These are phyloP conservation scores for Istiophorus platypterus DNA, from an alignment of 2,113 vertebrate genomes.

Conservation along the genomic window DNA sequence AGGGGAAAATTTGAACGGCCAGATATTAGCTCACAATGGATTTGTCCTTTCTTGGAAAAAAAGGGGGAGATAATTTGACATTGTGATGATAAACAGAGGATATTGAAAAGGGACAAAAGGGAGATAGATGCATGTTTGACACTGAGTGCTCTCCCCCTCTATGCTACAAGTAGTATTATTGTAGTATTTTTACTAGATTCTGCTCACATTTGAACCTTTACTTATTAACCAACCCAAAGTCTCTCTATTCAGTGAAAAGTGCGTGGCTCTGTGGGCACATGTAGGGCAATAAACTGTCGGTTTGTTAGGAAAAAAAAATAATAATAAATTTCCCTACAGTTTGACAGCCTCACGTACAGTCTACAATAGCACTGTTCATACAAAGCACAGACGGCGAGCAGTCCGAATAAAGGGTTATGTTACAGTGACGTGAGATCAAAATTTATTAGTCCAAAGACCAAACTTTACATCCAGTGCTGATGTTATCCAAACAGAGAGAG, in stretches of 20 bases:
- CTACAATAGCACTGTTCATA: constrained; percentile 8
- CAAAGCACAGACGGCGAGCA: constrained; percentile 11
- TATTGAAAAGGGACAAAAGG: constrained; percentile 41
- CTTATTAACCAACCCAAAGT: constrained; percentile 30
- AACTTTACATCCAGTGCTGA: constrained; percentile 24
- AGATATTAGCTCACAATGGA: constrained; percentile 8
- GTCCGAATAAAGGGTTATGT: constrained; percentile 12
- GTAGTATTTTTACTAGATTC: constrained; percentile 27
- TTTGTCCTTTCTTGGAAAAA: constrained; percentile 10
- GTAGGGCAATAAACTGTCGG: background rate
- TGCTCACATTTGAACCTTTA: constrained; percentile 31
- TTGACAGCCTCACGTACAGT: background rate
- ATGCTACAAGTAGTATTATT: background rate
- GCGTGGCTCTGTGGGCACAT: background rate
- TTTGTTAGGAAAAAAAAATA: background rate
- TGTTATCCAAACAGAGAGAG: constrained; percentile 35
- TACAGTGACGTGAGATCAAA: constrained; percentile 31
- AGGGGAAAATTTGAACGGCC: background rate
- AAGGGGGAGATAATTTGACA: background rate
- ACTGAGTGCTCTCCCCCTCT: constrained; percentile 5
- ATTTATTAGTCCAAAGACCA: constrained; percentile 28
- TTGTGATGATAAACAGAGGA: background rate
- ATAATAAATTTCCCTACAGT: background rate
- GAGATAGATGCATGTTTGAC: constrained; percentile 51
- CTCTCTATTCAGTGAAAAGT: constrained; percentile 15